Conservation (phyloP, 1,140 invertebrate species). For the Contarinia nasturtii region DNA sequence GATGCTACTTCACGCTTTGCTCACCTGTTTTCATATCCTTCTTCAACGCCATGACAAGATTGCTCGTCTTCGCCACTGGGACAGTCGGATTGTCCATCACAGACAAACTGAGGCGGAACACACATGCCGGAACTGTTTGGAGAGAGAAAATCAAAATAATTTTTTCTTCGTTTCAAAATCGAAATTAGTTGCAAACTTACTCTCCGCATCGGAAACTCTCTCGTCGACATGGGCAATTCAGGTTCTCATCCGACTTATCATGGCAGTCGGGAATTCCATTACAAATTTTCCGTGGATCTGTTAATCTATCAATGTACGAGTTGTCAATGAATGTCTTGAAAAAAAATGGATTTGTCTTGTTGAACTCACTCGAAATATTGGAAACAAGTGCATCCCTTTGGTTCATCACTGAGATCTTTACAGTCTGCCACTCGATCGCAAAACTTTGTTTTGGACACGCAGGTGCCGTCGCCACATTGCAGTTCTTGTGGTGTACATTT, state of each 20-base stretch:
- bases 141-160: too few species aligned
- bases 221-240: slow-evolving; percentile 37
- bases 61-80: slow-evolving; percentile 45
- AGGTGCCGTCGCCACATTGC: slow-evolving; percentile 42
- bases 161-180: background rate
- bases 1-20: too few species aligned
- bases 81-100: slow-evolving; percentile 49
- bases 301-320: slow-evolving; percentile 36
- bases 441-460: slow-evolving; percentile 43
- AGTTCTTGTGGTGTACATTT: slow-evolving; percentile 32
- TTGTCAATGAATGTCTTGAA: background rate
- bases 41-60: slow-evolving; percentile 25
- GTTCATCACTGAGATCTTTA: slow-evolving; percentile 50
- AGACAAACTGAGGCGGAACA: slow-evolving; percentile 46
- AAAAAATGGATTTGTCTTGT: too few species aligned
- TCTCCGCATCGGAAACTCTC: slow-evolving; percentile 27
- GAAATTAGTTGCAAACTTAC: slow-evolving; percentile 17
- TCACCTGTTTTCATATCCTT: slow-evolving; percentile 10
- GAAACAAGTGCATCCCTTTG: slow-evolving; percentile 38
- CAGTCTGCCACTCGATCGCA: slow-evolving; percentile 48
- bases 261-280: slow-evolving; percentile 59
- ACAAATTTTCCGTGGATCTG: too few species aligned
- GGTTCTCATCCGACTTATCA: slow-evolving; percentile 60
- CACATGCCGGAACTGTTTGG: slow-evolving; percentile 28
- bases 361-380: slow-evolving; percentile 36